phyloP scores from a whole-genome alignment of 1,140 invertebrate genomes.

The Melipona quadrifasciata region DNA sequence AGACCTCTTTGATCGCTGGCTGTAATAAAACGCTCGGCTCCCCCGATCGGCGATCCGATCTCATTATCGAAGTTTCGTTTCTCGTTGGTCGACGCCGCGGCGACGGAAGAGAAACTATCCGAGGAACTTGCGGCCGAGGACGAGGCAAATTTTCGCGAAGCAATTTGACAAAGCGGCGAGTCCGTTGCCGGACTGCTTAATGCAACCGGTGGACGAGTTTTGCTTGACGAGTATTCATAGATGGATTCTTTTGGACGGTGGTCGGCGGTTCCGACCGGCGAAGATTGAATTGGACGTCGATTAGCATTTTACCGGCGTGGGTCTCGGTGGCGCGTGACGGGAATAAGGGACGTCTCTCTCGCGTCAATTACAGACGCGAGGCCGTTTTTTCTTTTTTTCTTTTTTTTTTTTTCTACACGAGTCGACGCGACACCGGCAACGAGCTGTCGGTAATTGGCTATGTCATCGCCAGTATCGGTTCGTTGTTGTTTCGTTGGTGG shows the following conservation, averaged over 20 bases:
- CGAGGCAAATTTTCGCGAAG: conserved; percentile 35
- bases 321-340: conserved; percentile 17
- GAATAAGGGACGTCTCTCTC: conserved; percentile 20
- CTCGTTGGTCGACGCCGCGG: no score
- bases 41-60: background rate
- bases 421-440: conserved; percentile 28
- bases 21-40: conserved; percentile 34
- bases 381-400: background rate
- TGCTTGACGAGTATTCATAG: background rate
- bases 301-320: conserved; percentile 27
- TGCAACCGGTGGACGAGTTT: background rate
- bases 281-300: conserved; percentile 26
- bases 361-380: conserved; percentile 48
- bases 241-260: background rate
- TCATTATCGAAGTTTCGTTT: background rate
- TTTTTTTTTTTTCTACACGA: background rate
- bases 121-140: background rate
- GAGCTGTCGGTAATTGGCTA: conserved; percentile 16
- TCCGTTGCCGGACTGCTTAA: conserved; percentile 2
- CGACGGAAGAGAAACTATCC: background rate
- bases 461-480: conserved; percentile 1
- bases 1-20: conserved; percentile 50
- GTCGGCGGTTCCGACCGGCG: background rate
- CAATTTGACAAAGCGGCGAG: conserved; percentile 1
- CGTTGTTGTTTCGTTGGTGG: background rate